Conservation (phyloP, 2,888 invertebrate species). For the Rhingia rostrata region DNA sequence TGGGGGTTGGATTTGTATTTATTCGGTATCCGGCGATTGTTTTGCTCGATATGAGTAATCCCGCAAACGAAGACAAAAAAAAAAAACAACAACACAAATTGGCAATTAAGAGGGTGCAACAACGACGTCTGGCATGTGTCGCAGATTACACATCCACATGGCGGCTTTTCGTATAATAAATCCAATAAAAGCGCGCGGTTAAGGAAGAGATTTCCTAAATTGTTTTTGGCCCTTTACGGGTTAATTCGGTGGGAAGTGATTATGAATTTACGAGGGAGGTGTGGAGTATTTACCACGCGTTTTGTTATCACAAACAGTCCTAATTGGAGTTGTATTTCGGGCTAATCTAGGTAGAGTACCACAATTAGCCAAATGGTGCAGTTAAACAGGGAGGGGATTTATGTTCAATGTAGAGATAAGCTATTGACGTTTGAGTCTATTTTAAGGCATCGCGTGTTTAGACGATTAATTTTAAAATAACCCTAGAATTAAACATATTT, state of each 20-base stretch:
- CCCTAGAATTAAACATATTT: too few relatives aligned
- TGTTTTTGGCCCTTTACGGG: conserved; percentile 22
- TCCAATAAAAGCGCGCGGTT: conserved; percentile 53
- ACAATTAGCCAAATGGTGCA: too few relatives aligned
- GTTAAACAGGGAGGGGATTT: too few relatives aligned
- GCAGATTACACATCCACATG: conserved; percentile 58
- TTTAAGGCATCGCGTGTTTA: too few relatives aligned
- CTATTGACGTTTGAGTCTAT: too few relatives aligned
- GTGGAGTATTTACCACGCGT: conserved; percentile 6
- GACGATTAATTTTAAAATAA: too few relatives aligned
- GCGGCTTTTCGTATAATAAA: conserved; percentile 46
- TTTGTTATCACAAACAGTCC: conserved; percentile 28
- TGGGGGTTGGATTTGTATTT: conserved; percentile 20
- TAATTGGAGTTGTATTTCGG: conserved; percentile 52
- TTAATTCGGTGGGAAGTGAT: conserved; percentile 39
- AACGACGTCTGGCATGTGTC: conserved; percentile 61
- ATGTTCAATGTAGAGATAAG: too few relatives aligned
- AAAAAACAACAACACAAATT: not conserved
- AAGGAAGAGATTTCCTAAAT: conserved; percentile 49
- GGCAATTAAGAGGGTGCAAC: conserved; percentile 6
- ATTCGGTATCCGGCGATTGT: conserved; percentile 9
- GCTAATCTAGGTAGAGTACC: not conserved
- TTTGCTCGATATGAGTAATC: conserved; percentile 62
- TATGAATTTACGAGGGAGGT: conserved; percentile 40
- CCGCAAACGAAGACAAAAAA: conserved; percentile 1